Conservation (phyloP, 2,888 invertebrate species). For the Globia sparganii region DNA sequence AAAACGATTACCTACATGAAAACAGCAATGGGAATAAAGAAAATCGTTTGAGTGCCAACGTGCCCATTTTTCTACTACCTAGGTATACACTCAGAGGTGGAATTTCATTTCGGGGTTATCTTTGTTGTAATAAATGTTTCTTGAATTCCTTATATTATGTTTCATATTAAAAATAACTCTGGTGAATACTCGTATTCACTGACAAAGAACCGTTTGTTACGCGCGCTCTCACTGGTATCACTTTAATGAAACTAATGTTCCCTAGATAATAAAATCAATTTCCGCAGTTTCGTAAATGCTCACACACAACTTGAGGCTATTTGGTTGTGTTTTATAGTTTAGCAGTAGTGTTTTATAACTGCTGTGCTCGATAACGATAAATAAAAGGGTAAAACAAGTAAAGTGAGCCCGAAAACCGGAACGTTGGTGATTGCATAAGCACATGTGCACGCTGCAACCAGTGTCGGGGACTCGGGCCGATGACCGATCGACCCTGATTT, state of each 20-base stretch:
- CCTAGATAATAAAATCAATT: constrained; percentile 58
- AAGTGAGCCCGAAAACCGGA: constrained; percentile 76
- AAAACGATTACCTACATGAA: constrained; percentile 55
- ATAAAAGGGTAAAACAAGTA: constrained; percentile 72
- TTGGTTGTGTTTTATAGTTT: constrained; percentile 45
- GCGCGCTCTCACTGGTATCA: constrained; percentile 27
- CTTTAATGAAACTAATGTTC: constrained; percentile 47
- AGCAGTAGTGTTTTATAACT: constrained; percentile 57
- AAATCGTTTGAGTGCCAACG: constrained; percentile 54
- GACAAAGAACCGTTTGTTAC: background rate
- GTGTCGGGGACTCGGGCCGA: constrained; percentile 78
- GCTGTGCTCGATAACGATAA: constrained; percentile 71
- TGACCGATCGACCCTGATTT: constrained; percentile 80
- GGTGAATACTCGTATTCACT: background rate
- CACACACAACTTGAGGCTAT: constrained; percentile 51
- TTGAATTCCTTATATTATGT: constrained; percentile 5
- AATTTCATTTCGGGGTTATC: constrained; percentile 38
- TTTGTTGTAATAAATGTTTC: constrained; percentile 20
- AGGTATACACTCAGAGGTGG: constrained; percentile 11
- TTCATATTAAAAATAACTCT: constrained; percentile 34
- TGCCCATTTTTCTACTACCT: constrained; percentile 40
- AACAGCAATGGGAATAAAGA: constrained; percentile 58
- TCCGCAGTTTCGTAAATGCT: constrained; percentile 47
- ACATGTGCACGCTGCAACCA: constrained; percentile 76
- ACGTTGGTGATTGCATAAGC: constrained; percentile 82